These are phyloP conservation scores for Hydrotaea diabolus DNA, from an alignment of 2,888 invertebrate genomes.

Conservation along the genomic window DNA sequence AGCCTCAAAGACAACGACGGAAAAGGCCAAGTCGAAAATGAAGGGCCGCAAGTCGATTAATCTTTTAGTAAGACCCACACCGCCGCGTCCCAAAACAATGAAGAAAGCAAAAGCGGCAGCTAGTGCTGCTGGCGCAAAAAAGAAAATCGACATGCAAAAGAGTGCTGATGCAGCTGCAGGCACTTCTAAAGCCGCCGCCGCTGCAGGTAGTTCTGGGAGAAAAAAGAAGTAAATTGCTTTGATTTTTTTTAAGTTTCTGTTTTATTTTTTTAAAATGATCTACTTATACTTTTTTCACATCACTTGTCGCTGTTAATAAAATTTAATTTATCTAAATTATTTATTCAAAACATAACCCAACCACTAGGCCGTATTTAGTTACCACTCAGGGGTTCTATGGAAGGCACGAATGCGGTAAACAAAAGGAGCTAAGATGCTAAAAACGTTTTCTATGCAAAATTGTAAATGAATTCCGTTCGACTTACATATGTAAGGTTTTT, in stretches of 20 bases:
- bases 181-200: background rate
- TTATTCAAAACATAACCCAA: too few species aligned
- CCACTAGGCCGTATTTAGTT: too few species aligned
- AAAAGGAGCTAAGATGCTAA: too few species aligned
- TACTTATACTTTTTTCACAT: too few species aligned
- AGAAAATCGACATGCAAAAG: background rate
- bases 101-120: conserved; percentile 19
- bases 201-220: background rate
- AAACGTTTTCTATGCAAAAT: too few species aligned
- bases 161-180: background rate
- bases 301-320: too few species aligned
- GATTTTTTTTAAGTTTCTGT: background rate
- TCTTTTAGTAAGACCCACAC: conserved; percentile 33
- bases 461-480: too few species aligned
- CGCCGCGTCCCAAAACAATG: conserved; percentile 20
- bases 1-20: conserved; percentile 22
- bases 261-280: conserved; percentile 1
- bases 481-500: too few species aligned
- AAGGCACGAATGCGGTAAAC: too few species aligned
- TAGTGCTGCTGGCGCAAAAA: background rate
- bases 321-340: too few species aligned
- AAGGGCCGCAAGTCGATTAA: conserved; percentile 38
- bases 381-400: too few species aligned
- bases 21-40: conserved; percentile 43
- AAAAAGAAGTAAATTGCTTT: conserved; percentile 15